A percentile compares a stretch with the other conserved stretches of the same genome.
These are phyloP conservation scores for Blomia tropicalis DNA, from an alignment of 2,888 invertebrate genomes.

Conservation along the genomic window DNA sequence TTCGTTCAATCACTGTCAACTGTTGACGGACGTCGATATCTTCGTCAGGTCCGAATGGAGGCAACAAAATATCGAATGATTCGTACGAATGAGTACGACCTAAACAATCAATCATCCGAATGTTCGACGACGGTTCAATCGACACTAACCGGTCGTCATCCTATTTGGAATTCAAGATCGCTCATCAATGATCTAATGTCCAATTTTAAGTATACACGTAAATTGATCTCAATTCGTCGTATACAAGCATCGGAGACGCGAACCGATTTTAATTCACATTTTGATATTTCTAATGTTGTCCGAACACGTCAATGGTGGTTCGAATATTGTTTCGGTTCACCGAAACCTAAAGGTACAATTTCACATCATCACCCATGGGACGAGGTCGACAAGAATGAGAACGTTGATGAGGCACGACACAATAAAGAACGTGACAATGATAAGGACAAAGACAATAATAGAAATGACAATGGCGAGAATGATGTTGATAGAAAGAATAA, in stretches of 20 bases:
- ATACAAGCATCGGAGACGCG: background rate
- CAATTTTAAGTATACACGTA: slow-evolving; percentile 1
- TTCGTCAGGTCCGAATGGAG: background rate
- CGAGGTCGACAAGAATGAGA: background rate
- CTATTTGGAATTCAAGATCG: background rate
- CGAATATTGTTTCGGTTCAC: slow-evolving; percentile 13
- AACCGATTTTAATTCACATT: background rate
- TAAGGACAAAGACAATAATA: too few relatives aligned
- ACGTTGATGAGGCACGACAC: background rate
- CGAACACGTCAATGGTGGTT: slow-evolving; percentile 15
- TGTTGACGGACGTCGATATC: background rate
- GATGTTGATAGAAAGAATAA: background rate
- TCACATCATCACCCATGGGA: too few relatives aligned
- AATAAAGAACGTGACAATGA: background rate
- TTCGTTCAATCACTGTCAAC: background rate
- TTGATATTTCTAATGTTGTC: background rate
- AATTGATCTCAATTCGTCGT: background rate
- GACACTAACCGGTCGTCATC: background rate
- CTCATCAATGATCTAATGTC: background rate
- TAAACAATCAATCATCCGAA: background rate
- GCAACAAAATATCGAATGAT: background rate
- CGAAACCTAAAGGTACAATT: too few relatives aligned
- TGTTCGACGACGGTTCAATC: background rate
- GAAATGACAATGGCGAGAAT: too few relatives aligned
- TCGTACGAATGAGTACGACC: background rate